Base-by-base conservation (phyloP, 2,797 vertebrate genomes). In the Philypnodon macrostomus region DNA sequence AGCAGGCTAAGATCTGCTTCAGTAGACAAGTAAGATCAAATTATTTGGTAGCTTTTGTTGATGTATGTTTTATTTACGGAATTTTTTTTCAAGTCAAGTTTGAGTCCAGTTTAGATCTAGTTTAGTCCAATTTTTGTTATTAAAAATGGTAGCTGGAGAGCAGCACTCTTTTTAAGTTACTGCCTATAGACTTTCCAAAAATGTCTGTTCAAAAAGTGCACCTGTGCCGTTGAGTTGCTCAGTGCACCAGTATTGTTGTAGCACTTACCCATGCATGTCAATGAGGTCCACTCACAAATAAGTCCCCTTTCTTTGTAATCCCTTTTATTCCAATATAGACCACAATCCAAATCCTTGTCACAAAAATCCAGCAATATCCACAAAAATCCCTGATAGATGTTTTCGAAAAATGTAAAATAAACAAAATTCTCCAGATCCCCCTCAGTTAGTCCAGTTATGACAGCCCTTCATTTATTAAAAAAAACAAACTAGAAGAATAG, bases 251-350 rank as follows among this genome's bases (percentile, higher is more conserved):
- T 30, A 14, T 33, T 41, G 16, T 16, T 26, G 23, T 15, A 26
- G 46, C 68, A 84, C 85, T 88, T 75, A 88, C 87, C 85, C 48
- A 82, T 79, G 58, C 73, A 85, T 84, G 63, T 70, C 69, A 78
- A 54, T 57, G 47, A 51, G 26, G 32, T 84, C 73, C 77, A 61
- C 71, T 75, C 44, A 53, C 18, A 56, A 75, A 76, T 58, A 63
- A 78, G 60, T 69, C 48, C 27, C 6, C 53, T 47, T 35, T 67
- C 58, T n/a, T n/a, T n/a, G n/a, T 53, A 80, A 67, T 83, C 67
- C 70, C 66, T 58, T 64, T 55, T 87, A 85, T 81, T 82, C 79
- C 85, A 75, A 48, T 68, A 47, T 49, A 38, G 56, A 36, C n/a
- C n/a, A 61, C 29, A 47, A 80, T 80, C 73, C 71, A 79, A 85